Conservation (phyloP, 2,888 invertebrate species). For the Acanthosepion pharaonis region DNA sequence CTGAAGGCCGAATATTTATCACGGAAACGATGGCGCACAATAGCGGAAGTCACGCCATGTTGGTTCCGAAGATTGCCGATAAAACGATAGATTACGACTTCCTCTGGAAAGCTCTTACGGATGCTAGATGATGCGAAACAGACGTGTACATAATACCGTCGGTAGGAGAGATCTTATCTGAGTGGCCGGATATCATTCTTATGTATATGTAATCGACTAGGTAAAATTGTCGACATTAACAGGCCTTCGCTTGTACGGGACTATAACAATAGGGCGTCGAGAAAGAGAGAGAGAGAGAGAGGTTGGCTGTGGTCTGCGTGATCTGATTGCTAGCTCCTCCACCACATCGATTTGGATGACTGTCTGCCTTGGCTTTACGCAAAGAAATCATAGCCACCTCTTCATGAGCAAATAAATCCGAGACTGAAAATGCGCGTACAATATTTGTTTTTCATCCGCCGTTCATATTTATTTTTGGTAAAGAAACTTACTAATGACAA, state of each 20-base stretch:
- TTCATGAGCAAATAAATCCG: no score
- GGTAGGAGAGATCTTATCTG: background rate
- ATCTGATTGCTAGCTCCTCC: no score
- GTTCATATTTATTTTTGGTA: no score
- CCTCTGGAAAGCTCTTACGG: background rate
- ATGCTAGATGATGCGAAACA: background rate
- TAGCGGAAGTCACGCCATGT: constrained; percentile 22
- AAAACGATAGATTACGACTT: background rate
- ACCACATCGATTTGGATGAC: no score
- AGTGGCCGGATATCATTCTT: background rate
- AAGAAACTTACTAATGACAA: no score
- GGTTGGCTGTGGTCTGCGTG: no score
- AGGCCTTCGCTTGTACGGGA: background rate
- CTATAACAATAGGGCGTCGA: background rate
- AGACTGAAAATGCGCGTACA: no score
- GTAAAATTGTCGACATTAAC: background rate
- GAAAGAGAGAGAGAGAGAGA: background rate
- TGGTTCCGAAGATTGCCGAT: constrained; percentile 2
- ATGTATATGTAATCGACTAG: background rate
- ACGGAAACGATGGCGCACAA: background rate
- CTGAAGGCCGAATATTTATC: background rate
- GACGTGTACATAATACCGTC: background rate
- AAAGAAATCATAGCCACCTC: no score
- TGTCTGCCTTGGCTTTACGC: no score
- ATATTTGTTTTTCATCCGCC: no score